Percentiles rank a stretch among this genome's conserved stretches.
phyloP scores from a whole-genome alignment of 2,888 invertebrate species.

The Geophilus truncorum region DNA sequence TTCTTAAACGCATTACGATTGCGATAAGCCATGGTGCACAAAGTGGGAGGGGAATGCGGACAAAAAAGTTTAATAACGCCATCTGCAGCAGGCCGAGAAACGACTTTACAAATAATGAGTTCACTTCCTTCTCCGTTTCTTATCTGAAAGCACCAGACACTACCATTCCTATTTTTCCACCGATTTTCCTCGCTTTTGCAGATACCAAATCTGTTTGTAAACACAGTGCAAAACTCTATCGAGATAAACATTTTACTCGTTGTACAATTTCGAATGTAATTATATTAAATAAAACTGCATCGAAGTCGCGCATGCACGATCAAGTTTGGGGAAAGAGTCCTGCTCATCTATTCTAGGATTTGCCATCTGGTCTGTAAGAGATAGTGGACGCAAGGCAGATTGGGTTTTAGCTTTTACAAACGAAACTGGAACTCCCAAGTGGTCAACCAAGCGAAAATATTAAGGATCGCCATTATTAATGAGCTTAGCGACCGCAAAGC shows the following conservation, averaged over 20 bases:
- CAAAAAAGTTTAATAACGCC: background rate
- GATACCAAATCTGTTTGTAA: background rate
- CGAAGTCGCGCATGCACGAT: background rate
- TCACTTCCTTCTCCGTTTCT: background rate
- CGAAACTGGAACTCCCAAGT: background rate
- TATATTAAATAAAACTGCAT: background rate
- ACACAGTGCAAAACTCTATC: background rate
- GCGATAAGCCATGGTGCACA: background rate
- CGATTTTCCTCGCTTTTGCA: background rate
- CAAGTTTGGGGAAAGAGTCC: background rate
- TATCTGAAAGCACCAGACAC: background rate
- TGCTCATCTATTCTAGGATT: background rate
- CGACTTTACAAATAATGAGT: conserved; percentile 16
- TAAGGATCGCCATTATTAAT: background rate
- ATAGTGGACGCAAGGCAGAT: background rate
- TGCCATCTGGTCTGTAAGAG: background rate
- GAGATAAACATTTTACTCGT: background rate
- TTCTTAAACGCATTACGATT: background rate
- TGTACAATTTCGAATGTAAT: background rate
- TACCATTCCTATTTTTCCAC: background rate
- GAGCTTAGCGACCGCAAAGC: background rate
- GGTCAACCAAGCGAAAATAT: background rate
- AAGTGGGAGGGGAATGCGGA: background rate
- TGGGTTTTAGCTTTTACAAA: background rate
- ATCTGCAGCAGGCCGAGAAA: background rate